Percentiles rank a stretch among this genome's conserved stretches.
These are phyloP conservation scores for Mya arenaria DNA, from an alignment of 1,140 invertebrate genomes.

Conservation along the genomic window DNA sequence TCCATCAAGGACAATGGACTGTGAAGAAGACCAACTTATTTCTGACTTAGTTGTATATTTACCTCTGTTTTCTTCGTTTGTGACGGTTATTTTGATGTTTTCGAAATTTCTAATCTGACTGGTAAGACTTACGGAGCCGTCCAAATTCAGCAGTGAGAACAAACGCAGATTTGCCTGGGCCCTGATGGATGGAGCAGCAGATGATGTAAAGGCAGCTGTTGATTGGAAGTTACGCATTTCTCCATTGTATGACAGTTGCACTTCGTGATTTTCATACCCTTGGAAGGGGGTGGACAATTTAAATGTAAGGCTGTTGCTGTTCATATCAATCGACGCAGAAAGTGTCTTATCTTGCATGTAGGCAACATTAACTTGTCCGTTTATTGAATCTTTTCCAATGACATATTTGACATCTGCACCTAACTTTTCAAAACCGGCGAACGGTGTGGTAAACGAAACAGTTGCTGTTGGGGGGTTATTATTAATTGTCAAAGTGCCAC, in stretches of 20 bases:
- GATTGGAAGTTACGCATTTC: conserved; percentile 11
- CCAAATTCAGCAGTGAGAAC: conserved; percentile 1
- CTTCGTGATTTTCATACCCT: conserved; percentile 12
- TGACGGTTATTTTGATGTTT: conserved; percentile 7
- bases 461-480: background rate
- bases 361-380: conserved; percentile 9
- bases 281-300: conserved; percentile 33
- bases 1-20: conserved; percentile 10
- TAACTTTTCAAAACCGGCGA: conserved; percentile 14
- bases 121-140: conserved; percentile 1
- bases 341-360: conserved; percentile 20
- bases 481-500: background rate
- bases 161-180: conserved; percentile 11
- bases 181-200: background rate
- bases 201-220: background rate
- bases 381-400: background rate
- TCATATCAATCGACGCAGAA: background rate
- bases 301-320: too few relatives aligned
- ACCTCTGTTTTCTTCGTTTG: background rate
- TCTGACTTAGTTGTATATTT: background rate
- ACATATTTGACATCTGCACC: conserved; percentile 1
- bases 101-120: conserved; percentile 28
- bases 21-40: background rate
- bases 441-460: conserved; percentile 5
- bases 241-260: background rate